Conservation (phyloP, 2,797 vertebrate species). For the Hydrolagus colliei region DNA sequence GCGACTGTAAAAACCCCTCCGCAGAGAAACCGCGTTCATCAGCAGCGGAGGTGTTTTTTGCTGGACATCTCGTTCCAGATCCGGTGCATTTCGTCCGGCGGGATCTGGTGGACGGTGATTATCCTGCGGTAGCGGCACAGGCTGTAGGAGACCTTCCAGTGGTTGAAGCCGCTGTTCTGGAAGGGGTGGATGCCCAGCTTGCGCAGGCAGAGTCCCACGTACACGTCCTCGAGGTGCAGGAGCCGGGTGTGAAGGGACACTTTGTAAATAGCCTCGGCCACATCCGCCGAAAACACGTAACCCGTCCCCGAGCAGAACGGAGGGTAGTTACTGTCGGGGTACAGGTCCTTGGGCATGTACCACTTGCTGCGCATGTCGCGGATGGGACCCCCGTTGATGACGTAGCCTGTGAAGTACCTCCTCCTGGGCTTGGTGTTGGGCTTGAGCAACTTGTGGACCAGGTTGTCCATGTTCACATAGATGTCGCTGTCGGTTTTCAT, state of each 20-base stretch:
- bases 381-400: slow-evolving; percentile 91
- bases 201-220: slow-evolving; percentile 87
- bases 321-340: slow-evolving; percentile 90
- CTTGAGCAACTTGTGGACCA: slow-evolving; percentile 91
- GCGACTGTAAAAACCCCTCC: neutral
- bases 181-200: slow-evolving; percentile 94
- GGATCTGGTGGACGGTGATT: slow-evolving; percentile 95
- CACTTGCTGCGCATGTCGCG: slow-evolving; percentile 94
- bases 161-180: slow-evolving; percentile 97
- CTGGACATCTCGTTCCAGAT: slow-evolving; percentile 99
- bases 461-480: slow-evolving; percentile 98
- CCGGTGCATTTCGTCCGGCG: slow-evolving; percentile 95
- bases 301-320: slow-evolving; percentile 95
- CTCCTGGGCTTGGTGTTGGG: slow-evolving; percentile 85
- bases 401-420: slow-evolving; percentile 90
- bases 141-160: slow-evolving; percentile 98
- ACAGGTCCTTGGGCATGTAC: slow-evolving; percentile 95
- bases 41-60: slow-evolving; percentile 97
- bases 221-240: slow-evolving; percentile 92
- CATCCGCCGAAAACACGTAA: slow-evolving; percentile 91
- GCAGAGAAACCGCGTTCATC: slow-evolving; percentile 37
- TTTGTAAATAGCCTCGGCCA: slow-evolving; percentile 92
- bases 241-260: slow-evolving; percentile 91
- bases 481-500: slow-evolving; percentile 99
- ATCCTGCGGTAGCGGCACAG: slow-evolving; percentile 88